Conservation (phyloP, 2,113 vertebrate genomes). For the Callaeas wilsoni region DNA sequence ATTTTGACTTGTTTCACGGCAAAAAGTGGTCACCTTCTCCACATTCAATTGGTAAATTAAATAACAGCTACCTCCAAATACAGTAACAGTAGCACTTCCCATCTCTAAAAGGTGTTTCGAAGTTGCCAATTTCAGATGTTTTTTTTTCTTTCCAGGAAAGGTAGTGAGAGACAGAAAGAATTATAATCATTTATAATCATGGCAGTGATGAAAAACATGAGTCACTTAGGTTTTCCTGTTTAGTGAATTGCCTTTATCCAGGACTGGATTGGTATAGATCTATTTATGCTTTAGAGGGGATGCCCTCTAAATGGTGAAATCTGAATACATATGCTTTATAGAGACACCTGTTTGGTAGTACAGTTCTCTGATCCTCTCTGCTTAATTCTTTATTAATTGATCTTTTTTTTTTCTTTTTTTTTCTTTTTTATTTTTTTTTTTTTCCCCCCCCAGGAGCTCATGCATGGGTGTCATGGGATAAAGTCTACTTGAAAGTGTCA, state of each 20-base stretch:
- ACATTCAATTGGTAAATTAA: background rate
- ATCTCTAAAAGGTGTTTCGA: background rate
- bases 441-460: background rate
- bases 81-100: background rate
- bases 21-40: background rate
- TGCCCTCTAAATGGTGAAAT: background rate
- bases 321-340: background rate
- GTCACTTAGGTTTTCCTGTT: background rate
- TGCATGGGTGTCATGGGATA: background rate
- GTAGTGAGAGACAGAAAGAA: background rate
- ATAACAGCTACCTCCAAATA: background rate
- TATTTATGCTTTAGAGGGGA: background rate
- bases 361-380: background rate
- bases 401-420: background rate
- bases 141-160: background rate
- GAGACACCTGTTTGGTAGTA: background rate
- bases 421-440: background rate
- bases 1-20: background rate
- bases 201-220: background rate
- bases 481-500: background rate
- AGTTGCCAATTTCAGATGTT: background rate
- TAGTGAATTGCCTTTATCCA: background rate
- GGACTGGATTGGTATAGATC: background rate
- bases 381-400: background rate
- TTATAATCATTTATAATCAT: background rate